Evolutionary conservation across 1,140 invertebrate species (phyloP).

Genomic region (Atta texana): DNA sequence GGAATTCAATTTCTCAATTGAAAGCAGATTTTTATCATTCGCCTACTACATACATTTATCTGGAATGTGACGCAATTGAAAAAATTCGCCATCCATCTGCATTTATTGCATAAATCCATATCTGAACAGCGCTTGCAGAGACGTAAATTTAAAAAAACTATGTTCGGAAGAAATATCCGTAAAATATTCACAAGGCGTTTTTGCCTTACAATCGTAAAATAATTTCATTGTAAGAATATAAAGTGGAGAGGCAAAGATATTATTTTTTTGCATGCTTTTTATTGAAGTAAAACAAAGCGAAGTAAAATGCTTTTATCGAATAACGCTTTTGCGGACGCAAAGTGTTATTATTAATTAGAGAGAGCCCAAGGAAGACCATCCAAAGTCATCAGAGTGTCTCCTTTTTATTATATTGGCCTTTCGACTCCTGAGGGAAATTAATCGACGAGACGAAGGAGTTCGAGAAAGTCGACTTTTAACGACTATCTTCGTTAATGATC

Average conservation of each 20-base stretch:
- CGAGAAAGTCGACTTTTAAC: slow-evolving; percentile 37
- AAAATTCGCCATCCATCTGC: slow-evolving; percentile 12
- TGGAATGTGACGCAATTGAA: slow-evolving; percentile 12
- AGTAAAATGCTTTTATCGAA: slow-evolving; percentile 24
- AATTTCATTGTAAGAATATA: background rate
- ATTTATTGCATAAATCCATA: slow-evolving; percentile 12
- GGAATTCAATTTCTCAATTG: slow-evolving; percentile 50
- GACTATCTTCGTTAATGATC: slow-evolving; percentile 37
- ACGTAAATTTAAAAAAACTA: background rate
- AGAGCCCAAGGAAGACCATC: background rate
- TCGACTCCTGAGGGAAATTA: slow-evolving; percentile 37
- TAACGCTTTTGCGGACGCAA: slow-evolving; percentile 3
- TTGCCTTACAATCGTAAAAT: background rate
- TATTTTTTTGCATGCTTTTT: background rate
- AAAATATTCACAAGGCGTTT: background rate
- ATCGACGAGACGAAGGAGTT: slow-evolving; percentile 3
- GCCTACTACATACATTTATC: slow-evolving; percentile 24
- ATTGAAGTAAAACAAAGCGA: background rate
- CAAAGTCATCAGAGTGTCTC: background rate
- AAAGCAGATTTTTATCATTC: slow-evolving; percentile 50
- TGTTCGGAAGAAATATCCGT: background rate
- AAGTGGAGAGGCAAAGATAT: background rate
- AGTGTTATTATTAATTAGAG: slow-evolving; percentile 44
- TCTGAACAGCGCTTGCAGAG: background rate
- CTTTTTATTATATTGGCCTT: background rate